These are phyloP conservation scores for Anastatus disparis DNA, from an alignment of 1,140 invertebrate species.

Conservation along the genomic window DNA sequence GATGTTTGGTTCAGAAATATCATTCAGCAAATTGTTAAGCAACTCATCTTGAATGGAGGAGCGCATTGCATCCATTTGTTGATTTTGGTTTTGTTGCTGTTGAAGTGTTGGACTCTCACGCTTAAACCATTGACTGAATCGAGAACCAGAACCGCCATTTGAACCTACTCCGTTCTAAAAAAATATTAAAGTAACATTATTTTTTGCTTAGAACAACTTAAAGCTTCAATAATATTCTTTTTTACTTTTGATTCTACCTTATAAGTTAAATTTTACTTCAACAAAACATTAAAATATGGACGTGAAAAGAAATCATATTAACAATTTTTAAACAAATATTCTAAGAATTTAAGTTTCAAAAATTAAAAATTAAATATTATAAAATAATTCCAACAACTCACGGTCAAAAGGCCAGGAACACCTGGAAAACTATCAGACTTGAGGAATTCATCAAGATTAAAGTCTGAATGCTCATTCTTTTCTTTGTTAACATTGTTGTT, in stretches of 20 bases:
- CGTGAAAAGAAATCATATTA: too few species aligned
- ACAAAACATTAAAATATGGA: too few species aligned
- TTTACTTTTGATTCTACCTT: background rate
- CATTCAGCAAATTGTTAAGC: conserved; percentile 73
- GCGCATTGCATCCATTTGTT: conserved; percentile 67
- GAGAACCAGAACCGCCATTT: conserved; percentile 67
- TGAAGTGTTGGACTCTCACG: conserved; percentile 66
- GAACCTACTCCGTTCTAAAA: conserved; percentile 70
- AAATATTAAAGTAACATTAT: background rate
- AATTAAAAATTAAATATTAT: too few species aligned
- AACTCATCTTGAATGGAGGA: conserved; percentile 75
- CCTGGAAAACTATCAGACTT: conserved; percentile 74
- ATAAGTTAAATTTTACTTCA: background rate
- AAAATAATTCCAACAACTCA: conserved; percentile 52
- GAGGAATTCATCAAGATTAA: conserved; percentile 80
- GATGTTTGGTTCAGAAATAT: conserved; percentile 68
- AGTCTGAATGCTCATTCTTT: conserved; percentile 63
- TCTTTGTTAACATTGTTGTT: conserved; percentile 46
- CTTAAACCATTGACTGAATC: conserved; percentile 76
- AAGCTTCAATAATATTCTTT: background rate
- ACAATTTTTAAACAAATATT: background rate
- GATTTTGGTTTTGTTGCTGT: conserved; percentile 50
- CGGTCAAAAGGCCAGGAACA: conserved; percentile 71
- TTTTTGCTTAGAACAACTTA: background rate
- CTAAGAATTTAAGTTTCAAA: too few species aligned